Evolutionary conservation across 2,113 vertebrate genomes (phyloP).

Genomic region (Ailuropoda melanoleuca): DNA sequence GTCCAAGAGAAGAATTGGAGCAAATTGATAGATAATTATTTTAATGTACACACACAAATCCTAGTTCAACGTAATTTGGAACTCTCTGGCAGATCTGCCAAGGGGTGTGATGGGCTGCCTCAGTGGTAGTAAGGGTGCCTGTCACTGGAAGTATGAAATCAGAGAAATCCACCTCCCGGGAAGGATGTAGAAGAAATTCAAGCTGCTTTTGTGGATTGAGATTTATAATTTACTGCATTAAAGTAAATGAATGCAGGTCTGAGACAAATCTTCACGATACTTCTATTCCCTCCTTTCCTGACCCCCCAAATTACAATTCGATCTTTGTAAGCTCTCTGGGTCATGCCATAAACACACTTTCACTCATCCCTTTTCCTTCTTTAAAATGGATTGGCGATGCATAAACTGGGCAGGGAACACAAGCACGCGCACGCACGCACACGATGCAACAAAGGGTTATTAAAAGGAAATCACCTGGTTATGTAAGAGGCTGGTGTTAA

Average conservation of each 20-base stretch:
- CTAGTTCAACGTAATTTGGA: neutral
- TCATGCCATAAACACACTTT: neutral
- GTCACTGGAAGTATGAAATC: neutral
- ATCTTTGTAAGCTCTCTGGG: neutral
- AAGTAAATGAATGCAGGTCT: slow-evolving; percentile 3
- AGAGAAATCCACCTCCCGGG: neutral
- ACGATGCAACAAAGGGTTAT: neutral
- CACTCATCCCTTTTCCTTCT: neutral
- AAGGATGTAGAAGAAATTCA: neutral
- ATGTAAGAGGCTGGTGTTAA: slow-evolving; percentile 27
- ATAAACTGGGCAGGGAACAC: neutral
- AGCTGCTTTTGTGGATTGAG: neutral
- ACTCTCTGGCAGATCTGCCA: neutral
- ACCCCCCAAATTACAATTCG: slow-evolving; percentile 1
- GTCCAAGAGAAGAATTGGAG: slow-evolving; percentile 7
- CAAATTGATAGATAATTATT: neutral
- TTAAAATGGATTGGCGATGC: slow-evolving; percentile 19
- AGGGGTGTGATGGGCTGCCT: neutral
- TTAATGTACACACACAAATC: neutral
- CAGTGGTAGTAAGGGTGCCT: neutral
- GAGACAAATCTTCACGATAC: neutral
- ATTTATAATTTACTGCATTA: slow-evolving; percentile 12
- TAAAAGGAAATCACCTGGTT: slow-evolving; percentile 28
- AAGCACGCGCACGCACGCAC: neutral
- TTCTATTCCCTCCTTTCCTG: neutral